Conservation (phyloP, 2,888 invertebrate genomes). For the Blomia tropicalis region DNA sequence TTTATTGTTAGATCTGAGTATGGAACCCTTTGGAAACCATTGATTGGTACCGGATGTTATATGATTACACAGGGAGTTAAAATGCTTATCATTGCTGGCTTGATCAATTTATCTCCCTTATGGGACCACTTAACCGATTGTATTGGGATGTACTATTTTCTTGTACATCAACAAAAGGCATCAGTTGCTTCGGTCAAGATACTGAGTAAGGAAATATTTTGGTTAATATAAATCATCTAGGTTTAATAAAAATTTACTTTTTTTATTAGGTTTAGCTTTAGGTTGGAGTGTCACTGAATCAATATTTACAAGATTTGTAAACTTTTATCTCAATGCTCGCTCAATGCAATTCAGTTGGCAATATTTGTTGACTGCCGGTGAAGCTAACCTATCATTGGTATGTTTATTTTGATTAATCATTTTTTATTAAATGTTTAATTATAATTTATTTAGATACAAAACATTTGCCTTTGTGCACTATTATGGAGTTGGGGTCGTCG, state of each 20-base stretch:
- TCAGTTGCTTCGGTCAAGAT: slow-evolving; percentile 25
- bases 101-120: slow-evolving; percentile 17
- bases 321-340: slow-evolving; percentile 25
- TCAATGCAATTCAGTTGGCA: slow-evolving; percentile 26
- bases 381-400: slow-evolving; percentile 24
- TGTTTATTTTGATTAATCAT: background rate
- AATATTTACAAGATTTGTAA: slow-evolving; percentile 23
- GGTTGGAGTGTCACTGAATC: slow-evolving; percentile 26
- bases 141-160: slow-evolving; percentile 24
- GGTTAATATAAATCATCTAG: background rate
- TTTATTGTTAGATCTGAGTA: slow-evolving; percentile 20
- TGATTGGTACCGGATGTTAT: slow-evolving; percentile 19
- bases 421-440: background rate
- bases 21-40: slow-evolving; percentile 20
- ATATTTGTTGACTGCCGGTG: slow-evolving; percentile 21
- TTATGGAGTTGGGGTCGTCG: slow-evolving; percentile 23
- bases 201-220: slow-evolving; percentile 21
- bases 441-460: slow-evolving; percentile 23
- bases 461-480: slow-evolving; percentile 23
- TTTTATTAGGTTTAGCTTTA: slow-evolving; percentile 21
- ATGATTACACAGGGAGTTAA: slow-evolving; percentile 24
- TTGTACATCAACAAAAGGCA: slow-evolving; percentile 25
- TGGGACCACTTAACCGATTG: slow-evolving; percentile 22
- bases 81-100: slow-evolving; percentile 22
- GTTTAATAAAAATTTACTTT: background rate